Percentiles rank a stretch among this genome's conserved stretches.
These are phyloP conservation scores for Ibidorhyncha struthersii DNA, from an alignment of 2,113 vertebrate species.

Conservation along the genomic window DNA sequence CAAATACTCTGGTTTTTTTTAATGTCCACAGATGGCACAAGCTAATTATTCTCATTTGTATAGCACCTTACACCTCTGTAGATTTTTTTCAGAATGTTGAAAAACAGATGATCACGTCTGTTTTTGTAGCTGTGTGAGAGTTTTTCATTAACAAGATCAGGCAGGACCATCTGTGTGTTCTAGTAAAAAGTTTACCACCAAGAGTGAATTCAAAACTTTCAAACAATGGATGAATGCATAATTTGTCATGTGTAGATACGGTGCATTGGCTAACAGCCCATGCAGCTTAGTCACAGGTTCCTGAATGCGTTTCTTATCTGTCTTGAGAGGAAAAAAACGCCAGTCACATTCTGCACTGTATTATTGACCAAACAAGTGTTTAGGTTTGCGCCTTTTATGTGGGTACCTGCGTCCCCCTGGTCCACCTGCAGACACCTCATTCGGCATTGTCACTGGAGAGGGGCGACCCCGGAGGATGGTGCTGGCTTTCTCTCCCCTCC, in stretches of 20 bases:
- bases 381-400: background rate
- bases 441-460: background rate
- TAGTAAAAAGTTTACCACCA: slow-evolving; percentile 80
- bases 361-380: background rate
- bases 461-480: background rate
- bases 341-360: background rate
- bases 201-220: slow-evolving; percentile 63
- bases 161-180: slow-evolving; percentile 84
- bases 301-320: background rate
- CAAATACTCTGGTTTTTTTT: background rate
- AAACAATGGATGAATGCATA: slow-evolving; percentile 43
- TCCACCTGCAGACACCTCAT: background rate
- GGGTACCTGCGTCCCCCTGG: background rate
- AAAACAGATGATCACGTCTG: slow-evolving; percentile 83
- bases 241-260: slow-evolving; percentile 10
- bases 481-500: background rate
- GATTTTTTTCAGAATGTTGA: slow-evolving; percentile 66
- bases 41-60: slow-evolving; percentile 75
- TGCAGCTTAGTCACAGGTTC: slow-evolving; percentile 25
- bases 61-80: slow-evolving; percentile 75
- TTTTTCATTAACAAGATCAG: slow-evolving; percentile 87
- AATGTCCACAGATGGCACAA: slow-evolving; percentile 71
- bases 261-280: background rate
- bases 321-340: background rate
- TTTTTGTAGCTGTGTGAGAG: slow-evolving; percentile 77